Conservation (phyloP, 2,888 invertebrate genomes). For the Neocrepidodera transversa region DNA sequence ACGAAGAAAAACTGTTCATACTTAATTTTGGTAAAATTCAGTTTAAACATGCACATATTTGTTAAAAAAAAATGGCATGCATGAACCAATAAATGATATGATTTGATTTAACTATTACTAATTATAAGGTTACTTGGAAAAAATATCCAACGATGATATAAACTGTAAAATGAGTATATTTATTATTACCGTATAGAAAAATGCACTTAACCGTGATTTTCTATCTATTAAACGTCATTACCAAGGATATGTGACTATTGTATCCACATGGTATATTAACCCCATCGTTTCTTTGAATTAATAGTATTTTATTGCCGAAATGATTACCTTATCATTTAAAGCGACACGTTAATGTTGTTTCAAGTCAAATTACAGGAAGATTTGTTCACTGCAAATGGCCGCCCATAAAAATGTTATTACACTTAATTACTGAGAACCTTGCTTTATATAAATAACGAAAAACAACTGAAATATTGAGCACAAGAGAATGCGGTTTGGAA, state of each 20-base stretch:
- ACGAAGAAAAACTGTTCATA: no score
- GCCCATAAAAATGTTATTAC: conserved; percentile 55
- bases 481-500: conserved; percentile 45
- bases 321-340: conserved; percentile 31
- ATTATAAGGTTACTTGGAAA: no score
- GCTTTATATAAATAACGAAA: conserved; percentile 52
- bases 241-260: conserved; percentile 18
- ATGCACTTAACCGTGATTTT: conserved; percentile 29
- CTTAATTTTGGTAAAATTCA: no score
- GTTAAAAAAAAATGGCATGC: no score
- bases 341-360: conserved; percentile 35
- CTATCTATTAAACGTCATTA: conserved; percentile 35
- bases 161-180: no score
- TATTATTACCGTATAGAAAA: conserved; percentile 19
- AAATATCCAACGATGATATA: no score
- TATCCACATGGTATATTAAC: conserved; percentile 32
- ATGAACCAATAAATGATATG: no score
- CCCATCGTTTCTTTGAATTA: conserved; percentile 44
- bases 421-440: conserved; percentile 54
- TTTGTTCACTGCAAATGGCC: conserved; percentile 48
- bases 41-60: no score
- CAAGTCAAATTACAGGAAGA: conserved; percentile 45
- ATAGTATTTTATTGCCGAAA: conserved; percentile 34
- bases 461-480: conserved; percentile 41
- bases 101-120: no score